Evolutionary conservation across 2,888 invertebrate genomes (phyloP).

Genomic region (Drosophila anomelani): DNA sequence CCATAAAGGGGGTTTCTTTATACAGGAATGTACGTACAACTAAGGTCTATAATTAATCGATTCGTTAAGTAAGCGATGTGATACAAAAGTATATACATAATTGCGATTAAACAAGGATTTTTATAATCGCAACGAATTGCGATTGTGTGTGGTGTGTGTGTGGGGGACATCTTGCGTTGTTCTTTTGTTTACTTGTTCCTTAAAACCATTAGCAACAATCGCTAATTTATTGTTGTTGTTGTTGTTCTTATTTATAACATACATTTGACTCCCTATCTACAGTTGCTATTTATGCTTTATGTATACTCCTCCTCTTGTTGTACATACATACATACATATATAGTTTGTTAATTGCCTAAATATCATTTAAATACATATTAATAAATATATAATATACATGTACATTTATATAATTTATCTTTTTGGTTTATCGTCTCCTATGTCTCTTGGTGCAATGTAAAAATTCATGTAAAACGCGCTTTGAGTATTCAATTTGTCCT

Average conservation of each 20-base stretch:
- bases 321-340: constrained; percentile 52
- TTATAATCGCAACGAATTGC: constrained; percentile 3
- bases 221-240: constrained; percentile 25
- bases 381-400: constrained; percentile 51
- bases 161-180: constrained; percentile 56
- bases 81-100: constrained; percentile 31
- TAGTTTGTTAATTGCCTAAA: constrained; percentile 40
- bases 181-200: constrained; percentile 46
- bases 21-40: constrained; percentile 9
- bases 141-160: constrained; percentile 28
- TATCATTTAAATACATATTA: constrained; percentile 50
- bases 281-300: constrained; percentile 61
- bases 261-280: constrained; percentile 75
- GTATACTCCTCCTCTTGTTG: constrained; percentile 40
- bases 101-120: constrained; percentile 10
- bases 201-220: constrained; percentile 62
- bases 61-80: constrained; percentile 12
- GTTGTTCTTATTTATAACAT: constrained; percentile 54
- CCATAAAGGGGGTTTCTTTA: background rate
- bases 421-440: constrained; percentile 35
- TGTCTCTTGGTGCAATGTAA: constrained; percentile 79
- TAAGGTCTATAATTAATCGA: constrained; percentile 17
- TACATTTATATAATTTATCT: constrained; percentile 39
- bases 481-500: constrained; percentile 62
- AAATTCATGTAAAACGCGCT: constrained; percentile 77